Base-by-base conservation (phyloP, 1,140 invertebrate genomes). In the Archegozetes longisetosus region DNA sequence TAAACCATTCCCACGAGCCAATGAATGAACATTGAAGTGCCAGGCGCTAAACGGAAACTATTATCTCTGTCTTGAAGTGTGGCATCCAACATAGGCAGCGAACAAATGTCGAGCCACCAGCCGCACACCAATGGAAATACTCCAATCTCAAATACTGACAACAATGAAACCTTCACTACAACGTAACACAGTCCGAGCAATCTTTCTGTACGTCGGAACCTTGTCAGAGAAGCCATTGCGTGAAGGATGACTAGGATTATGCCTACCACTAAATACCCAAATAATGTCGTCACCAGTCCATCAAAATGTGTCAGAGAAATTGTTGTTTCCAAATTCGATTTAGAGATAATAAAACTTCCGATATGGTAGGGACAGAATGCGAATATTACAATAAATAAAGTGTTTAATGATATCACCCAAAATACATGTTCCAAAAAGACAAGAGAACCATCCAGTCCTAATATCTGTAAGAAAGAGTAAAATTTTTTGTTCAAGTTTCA, bases 1-100 rank as follows among this genome's bases (percentile, higher is more conserved):
- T 96, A 98, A 1, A 98, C 84, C 91, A 98, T 97, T 55, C 94
- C 94, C n/a, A 94, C 86, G 12, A 98, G 79, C 95, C 95, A 98
- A 72, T 98, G 94, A 54, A 98, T 85, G 69, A 98, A 98, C 79
- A 97, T 89, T 0, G 88, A 93, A 0, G 93, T 96, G 48, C 90
- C 90, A 0, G 95, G 94, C n/a, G 68, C 66, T 0, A 89, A 85
- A 63, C 82, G 80, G 64, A 98, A 93, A 61, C 85, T 88, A 0
- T 82, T 79, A 72, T 94, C 84, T 49, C 94, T 70, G 58, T 78
- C 76, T 63, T 77, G 70, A 53, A 94, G 74, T 6, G 86, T 88
- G 3, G 88, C 87, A 74, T 96, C 91, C 68, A 98, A 93, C 79
- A 96, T 81, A 0, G 89, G 83, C 73, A 98, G 73, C 0, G 93